Percentiles rank a stretch among this genome's conserved stretches.
Evolutionary conservation across 2,888 invertebrate species (phyloP).

Genomic region (Steromphala cineraria): DNA sequence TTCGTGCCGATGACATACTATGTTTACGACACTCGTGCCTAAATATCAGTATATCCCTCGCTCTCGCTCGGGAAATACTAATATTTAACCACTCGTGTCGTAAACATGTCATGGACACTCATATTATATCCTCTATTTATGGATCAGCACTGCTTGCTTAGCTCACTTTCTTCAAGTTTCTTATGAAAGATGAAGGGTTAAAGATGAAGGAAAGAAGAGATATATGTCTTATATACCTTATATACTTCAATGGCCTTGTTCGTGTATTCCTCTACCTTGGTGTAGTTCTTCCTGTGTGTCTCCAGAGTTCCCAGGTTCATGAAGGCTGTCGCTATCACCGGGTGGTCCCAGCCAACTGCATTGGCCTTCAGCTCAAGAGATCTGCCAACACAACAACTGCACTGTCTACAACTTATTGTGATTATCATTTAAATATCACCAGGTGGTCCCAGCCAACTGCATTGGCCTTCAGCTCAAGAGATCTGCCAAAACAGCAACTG

Average conservation of each 20-base stretch:
- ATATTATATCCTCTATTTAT: too few species aligned
- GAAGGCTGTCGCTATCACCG: constrained; percentile 54
- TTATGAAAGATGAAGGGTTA: too few species aligned
- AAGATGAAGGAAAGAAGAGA: background rate
- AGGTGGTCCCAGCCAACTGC: constrained; percentile 60
- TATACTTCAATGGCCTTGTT: constrained; percentile 50
- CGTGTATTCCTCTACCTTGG: constrained; percentile 45
- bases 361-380: constrained; percentile 62
- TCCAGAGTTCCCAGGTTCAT: constrained; percentile 59
- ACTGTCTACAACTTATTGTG: too few species aligned
- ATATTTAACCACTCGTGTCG: too few species aligned
- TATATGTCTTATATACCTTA: constrained; percentile 40
- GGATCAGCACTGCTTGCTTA: too few species aligned
- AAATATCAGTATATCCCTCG: too few species aligned
- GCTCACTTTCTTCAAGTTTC: too few species aligned
- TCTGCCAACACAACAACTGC: constrained; percentile 28
- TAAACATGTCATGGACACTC: too few species aligned
- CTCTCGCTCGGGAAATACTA: too few species aligned
- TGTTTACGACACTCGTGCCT: too few species aligned
- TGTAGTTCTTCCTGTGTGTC: constrained; percentile 37
- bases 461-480: constrained; percentile 60
- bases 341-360: constrained; percentile 60
- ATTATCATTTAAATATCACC: constrained; percentile 41
- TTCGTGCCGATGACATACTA: too few species aligned
- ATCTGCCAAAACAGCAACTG: constrained; percentile 35